Base-by-base conservation (phyloP, 2,888 invertebrate genomes). In the Ochropleura plecta region DNA sequence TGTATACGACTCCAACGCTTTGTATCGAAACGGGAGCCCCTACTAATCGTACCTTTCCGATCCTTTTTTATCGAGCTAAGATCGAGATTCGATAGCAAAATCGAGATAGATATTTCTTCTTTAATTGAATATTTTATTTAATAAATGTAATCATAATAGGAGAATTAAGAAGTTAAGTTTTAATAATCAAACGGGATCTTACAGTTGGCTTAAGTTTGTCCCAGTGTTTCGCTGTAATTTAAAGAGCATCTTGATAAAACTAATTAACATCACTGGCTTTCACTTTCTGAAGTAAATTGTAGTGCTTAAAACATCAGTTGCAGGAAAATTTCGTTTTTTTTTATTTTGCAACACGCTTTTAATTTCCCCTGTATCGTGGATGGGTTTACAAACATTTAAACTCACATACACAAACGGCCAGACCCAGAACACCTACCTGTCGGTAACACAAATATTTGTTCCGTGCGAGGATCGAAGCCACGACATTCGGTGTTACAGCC, bases 1-100 rank as follows among this genome's bases (percentile, higher is more conserved):
- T 96, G 94, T 93, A 90, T 92, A 90, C 91, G 89, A 88, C 51
- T 69, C 89, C 89, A 87, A 90, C 90, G 90, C 89, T 91, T 91
- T 87, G 87, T 86, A 83, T 86, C 82, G 76, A 86, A 74, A 79
- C 80, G 74, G 67, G 69, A 73, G 67, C 86, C 85, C 86, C 87
- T 85, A 87, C 88, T 75, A 84, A 59, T 49, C 66, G 82, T 44
- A 69, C 65, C 14, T 69, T 59, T 71, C 49, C 69, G 62, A 72
- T 67, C 57, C 53, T 66, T 76, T 70, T 78, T 75, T 55, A 69
- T 82, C 83, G 83, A 84, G 64, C 76, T 44, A 18, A 49, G 71
- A 85, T 86, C 83, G 86, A 85, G 62, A 83, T 77, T 66, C 70
- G 78, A 83, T 81, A 70, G 51, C 63, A 48, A 57, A 53, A 57